phyloP scores from a whole-genome alignment of 2,113 vertebrate species.

The Tetraodon nigroviridis region DNA sequence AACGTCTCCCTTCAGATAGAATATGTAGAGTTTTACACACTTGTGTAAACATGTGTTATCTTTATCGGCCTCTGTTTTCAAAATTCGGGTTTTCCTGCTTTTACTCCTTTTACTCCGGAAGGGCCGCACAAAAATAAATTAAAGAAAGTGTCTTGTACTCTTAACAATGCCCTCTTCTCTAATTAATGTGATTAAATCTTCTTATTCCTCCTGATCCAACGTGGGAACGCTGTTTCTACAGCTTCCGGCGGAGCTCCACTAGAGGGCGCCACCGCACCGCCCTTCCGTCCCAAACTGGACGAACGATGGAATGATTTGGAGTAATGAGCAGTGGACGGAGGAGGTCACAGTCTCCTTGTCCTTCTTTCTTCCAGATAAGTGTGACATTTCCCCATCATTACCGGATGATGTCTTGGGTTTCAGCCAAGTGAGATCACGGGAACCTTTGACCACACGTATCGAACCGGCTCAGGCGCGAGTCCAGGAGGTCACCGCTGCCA shows the following conservation, averaged over 20 bases:
- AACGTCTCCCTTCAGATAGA: neutral
- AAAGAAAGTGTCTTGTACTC: neutral
- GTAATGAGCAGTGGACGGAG: neutral
- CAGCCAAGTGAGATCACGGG: neutral
- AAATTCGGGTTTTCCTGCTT: neutral
- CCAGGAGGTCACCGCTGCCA: neutral
- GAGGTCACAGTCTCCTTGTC: neutral
- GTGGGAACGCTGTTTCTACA: neutral
- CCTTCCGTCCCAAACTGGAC: too few species aligned
- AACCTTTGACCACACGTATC: neutral
- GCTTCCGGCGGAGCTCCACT: conserved; percentile 6
- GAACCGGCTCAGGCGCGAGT: neutral
- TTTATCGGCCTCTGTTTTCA: too few species aligned
- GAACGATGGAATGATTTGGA: too few species aligned
- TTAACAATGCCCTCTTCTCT: neutral
- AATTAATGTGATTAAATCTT: neutral
- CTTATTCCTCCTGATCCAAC: neutral
- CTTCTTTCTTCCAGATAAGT: neutral
- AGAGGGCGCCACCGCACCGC: conserved; percentile 20
- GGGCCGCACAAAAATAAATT: neutral
- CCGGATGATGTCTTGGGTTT: too few species aligned
- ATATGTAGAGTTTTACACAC: neutral
- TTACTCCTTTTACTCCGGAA: neutral
- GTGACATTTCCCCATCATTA: neutral
- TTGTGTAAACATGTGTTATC: neutral